phyloP scores from a whole-genome alignment of 2,797 vertebrate species.

The Malurus leucopterus region DNA sequence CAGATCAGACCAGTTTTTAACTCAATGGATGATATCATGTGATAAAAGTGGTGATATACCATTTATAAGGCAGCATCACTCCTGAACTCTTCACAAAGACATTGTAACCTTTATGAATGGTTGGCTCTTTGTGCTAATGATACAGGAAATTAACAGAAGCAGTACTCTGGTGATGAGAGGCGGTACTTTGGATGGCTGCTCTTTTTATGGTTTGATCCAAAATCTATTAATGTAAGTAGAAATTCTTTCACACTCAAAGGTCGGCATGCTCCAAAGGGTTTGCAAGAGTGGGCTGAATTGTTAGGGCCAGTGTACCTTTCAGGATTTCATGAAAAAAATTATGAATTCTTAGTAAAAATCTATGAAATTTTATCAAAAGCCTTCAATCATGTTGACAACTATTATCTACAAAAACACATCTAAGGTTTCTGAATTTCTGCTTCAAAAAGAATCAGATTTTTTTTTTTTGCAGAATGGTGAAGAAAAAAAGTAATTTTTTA shows the following conservation, averaged over 20 bases:
- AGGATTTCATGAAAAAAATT: neutral
- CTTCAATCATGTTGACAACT: neutral
- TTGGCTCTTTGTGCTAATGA: neutral
- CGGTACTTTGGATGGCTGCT: conserved; percentile 29
- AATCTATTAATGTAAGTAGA: neutral
- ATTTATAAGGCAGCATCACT: neutral
- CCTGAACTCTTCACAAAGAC: neutral
- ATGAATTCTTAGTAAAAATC: neutral
- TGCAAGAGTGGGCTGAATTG: neutral
- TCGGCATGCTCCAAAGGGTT: neutral
- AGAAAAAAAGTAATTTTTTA: neutral
- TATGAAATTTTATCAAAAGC: neutral
- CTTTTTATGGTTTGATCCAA: conserved; percentile 24
- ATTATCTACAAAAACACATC: neutral
- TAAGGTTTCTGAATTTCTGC: neutral
- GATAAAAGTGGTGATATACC: neutral
- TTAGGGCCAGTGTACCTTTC: neutral
- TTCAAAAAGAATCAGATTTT: neutral
- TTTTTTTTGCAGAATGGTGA: neutral
- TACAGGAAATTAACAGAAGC: conserved; percentile 12
- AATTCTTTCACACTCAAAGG: neutral
- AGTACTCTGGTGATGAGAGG: conserved; percentile 16
- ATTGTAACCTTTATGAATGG: neutral
- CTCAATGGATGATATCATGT: neutral
- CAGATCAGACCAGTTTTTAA: neutral